These are phyloP conservation scores for Orius laevigatus DNA, from an alignment of 1,140 invertebrate genomes.

Conservation along the genomic window DNA sequence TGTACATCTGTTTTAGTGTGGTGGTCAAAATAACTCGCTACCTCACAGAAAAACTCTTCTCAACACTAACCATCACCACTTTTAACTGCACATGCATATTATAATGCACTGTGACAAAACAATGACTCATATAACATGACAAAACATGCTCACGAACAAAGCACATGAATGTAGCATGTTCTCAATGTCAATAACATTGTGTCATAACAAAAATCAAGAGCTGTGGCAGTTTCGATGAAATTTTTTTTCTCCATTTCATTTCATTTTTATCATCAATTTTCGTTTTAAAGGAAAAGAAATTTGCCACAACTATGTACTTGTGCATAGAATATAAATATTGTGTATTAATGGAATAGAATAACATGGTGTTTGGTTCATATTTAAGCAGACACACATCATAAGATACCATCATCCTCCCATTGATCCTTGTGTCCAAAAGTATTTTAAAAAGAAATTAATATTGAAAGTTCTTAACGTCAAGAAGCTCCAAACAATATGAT, in stretches of 20 bases:
- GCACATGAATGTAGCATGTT: conserved; percentile 14
- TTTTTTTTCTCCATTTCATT: conserved; percentile 4
- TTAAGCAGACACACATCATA: background rate
- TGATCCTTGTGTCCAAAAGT: no score
- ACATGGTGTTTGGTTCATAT: conserved; percentile 13
- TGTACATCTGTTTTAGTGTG: conserved; percentile 2
- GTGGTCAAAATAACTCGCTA: background rate
- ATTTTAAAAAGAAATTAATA: no score
- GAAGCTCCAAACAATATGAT: no score
- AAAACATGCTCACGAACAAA: background rate
- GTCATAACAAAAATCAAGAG: conserved; percentile 12
- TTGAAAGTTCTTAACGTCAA: no score
- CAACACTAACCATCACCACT: no score
- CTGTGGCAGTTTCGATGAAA: conserved; percentile 15
- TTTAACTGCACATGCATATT: no score
- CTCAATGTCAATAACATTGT: conserved; percentile 4
- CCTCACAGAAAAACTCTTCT: no score
- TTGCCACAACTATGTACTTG: conserved; percentile 13
- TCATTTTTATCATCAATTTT: conserved; percentile 1
- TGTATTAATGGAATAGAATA: conserved; percentile 6
- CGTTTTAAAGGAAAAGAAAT: conserved; percentile 2
- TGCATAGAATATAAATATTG: conserved; percentile 6
- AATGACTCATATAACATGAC: no score
- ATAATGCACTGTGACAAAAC: no score
- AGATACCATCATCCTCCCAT: no score